Evolutionary conservation across 2,113 vertebrate species (phyloP).

Genomic region (Mesocricetus auratus): DNA sequence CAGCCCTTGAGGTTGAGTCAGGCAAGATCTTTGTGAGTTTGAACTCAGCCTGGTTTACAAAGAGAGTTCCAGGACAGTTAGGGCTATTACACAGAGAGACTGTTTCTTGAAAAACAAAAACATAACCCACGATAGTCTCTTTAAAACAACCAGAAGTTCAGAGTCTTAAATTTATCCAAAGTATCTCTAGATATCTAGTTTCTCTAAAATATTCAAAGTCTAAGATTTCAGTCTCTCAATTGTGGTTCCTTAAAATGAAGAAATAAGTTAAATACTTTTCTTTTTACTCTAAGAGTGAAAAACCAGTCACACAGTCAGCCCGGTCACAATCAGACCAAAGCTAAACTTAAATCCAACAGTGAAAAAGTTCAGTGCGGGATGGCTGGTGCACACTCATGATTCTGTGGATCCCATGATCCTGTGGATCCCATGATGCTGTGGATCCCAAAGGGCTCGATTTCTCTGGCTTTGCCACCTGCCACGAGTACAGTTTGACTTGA

Average conservation of each 20-base stretch:
- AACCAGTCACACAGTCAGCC: neutral
- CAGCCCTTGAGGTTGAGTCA: no score
- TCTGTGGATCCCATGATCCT: neutral
- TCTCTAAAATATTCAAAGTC: neutral
- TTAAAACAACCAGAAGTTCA: neutral
- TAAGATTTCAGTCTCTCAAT: neutral
- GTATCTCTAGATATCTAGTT: neutral
- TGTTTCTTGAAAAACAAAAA: no score
- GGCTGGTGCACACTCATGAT: neutral
- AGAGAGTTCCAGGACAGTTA: no score
- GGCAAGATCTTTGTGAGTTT: no score
- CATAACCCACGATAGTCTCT: neutral
- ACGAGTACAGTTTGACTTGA: neutral
- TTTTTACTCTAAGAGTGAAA: neutral
- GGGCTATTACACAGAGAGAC: no score
- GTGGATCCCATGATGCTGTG: neutral
- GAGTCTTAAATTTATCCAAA: neutral
- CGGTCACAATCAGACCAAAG: neutral
- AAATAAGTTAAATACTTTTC: neutral
- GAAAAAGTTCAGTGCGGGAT: neutral
- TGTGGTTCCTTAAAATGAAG: neutral
- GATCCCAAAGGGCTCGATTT: neutral
- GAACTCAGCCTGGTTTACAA: no score
- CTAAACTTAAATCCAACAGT: neutral
- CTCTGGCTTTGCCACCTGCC: neutral